These are phyloP conservation scores for Uromys caudimaculatus DNA, from an alignment of 2,797 vertebrate species.

Conservation along the genomic window DNA sequence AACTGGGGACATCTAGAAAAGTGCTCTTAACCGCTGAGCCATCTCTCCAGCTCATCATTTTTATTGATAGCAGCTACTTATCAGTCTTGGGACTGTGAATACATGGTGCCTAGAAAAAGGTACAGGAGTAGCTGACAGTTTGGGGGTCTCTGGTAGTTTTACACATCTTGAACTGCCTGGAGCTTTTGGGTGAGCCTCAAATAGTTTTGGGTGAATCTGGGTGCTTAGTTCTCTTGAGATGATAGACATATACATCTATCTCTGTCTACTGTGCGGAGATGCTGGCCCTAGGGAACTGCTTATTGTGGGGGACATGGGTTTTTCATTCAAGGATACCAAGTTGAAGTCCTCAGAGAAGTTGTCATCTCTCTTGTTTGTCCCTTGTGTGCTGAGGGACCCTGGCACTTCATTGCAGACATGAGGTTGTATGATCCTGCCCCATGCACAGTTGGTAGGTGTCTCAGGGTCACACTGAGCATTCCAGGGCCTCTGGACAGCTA, in stretches of 20 bases:
- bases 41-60: neutral
- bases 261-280: neutral
- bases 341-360: neutral
- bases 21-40: neutral
- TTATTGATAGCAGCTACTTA: neutral
- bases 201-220: neutral
- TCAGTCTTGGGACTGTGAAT: neutral
- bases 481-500: neutral
- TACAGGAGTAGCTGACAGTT: neutral
- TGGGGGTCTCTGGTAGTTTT: neutral
- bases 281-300: neutral
- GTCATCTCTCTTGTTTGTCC: accelerated
- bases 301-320: no score
- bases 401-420: neutral
- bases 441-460: accelerated
- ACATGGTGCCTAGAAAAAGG: neutral
- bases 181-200: accelerated
- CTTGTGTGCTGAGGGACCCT: accelerated
- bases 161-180: no score
- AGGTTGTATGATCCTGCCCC: neutral
- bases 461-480: neutral
- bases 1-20: neutral
- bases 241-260: accelerated
- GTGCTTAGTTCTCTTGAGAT: neutral
- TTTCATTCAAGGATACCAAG: neutral